These are phyloP conservation scores for Hemibagrus guttatus DNA, from an alignment of 2,797 vertebrate genomes.

Conservation along the genomic window DNA sequence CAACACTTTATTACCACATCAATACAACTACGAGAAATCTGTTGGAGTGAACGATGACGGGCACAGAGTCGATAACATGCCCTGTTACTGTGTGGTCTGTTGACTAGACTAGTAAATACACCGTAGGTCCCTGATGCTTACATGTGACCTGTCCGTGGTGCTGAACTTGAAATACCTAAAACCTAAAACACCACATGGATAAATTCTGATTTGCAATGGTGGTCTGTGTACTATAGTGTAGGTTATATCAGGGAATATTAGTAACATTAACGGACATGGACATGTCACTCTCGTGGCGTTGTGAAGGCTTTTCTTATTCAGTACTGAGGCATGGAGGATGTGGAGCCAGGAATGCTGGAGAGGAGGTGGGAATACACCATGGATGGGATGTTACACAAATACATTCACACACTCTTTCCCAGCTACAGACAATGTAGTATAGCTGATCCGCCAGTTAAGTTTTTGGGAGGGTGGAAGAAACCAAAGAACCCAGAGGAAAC, in stretches of 20 bases:
- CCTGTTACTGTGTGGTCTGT: not conserved
- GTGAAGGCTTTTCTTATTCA: too few species aligned
- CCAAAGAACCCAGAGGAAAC: not conserved
- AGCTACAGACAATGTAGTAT: not conserved
- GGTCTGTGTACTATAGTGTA: not conserved
- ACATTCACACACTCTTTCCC: not conserved
- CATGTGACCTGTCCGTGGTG: conserved; percentile 56
- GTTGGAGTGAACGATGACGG: not conserved
- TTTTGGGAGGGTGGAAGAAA: not conserved
- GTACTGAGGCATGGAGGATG: not conserved
- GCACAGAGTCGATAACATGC: not conserved
- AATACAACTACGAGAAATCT: not conserved
- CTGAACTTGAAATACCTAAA: conserved; percentile 43
- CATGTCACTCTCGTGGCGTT: not conserved
- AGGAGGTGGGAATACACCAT: not conserved
- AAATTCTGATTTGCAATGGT: not conserved
- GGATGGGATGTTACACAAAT: not conserved
- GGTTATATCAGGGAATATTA: not conserved
- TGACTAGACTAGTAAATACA: not conserved
- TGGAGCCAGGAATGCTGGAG: not conserved
- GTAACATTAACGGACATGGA: not conserved
- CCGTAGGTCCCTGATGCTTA: not conserved
- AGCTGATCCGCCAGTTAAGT: not conserved
- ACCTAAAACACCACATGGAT: not conserved
- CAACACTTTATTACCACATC: conserved; percentile 15